Base-by-base conservation (phyloP, 1,140 invertebrate species). In the Tetranychus urticae region DNA sequence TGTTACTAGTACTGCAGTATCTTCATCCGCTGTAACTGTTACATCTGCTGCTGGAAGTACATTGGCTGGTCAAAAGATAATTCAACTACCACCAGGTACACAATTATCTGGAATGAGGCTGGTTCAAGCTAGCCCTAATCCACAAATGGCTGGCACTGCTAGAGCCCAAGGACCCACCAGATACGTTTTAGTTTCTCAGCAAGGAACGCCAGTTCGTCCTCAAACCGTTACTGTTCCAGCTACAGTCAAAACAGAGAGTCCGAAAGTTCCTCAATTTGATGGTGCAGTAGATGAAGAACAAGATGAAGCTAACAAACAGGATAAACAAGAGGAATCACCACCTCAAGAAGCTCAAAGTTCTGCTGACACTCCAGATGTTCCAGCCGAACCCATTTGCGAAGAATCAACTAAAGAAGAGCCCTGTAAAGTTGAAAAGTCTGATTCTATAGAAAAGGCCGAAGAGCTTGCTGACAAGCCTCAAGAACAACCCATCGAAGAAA, bases 261-360 rank as follows among this genome's bases (percentile, higher is more conserved):
- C 52, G 42, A 64, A 64, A 42, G 62, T 64, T 36, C 59, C 64
- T 0, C 64, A 65, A 57, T 34, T 61, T 33, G 63, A 66, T 47
- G 65, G 65, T 23, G 59, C 65, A 2, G 35, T 63, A 36, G 63
- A 64, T 57, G 65, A 66, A 61, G 58, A 56, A 48, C 50, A 52
- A 8, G 7, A 12, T 52, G 31, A 42, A 42, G 50, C 23, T 33
- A 33, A 52, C 13, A 33, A 52, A 23, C 13, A 52, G 23, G 50
- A n/a, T 8, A n/a, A 52, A 42, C 0, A 42, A 42, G 39, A 42
- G 5, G 5, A 42, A 42, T 6, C 39, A 6, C 39, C 39, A 5
- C 5, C 39, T 42, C 50, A 52, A 52, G 50, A n/a, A n/a, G 7
- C 50, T 33, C n/a, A 8, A 52, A 52, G 12, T n/a, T 47, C 46